Base-by-base conservation (phyloP, 2,888 invertebrate species). In the Tipula lateralis region DNA sequence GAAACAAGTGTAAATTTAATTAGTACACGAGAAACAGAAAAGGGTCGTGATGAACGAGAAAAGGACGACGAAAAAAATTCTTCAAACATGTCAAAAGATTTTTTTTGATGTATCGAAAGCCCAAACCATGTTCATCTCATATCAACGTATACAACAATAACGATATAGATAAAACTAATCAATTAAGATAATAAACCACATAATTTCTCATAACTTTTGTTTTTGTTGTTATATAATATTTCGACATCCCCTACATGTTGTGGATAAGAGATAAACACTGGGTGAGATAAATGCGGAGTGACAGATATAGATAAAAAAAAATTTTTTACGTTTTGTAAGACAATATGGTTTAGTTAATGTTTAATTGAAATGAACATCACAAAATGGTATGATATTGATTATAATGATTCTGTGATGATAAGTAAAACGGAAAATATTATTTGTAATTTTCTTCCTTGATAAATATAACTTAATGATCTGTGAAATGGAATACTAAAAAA, bases 301-400 rank as follows among this genome's bases (percentile, higher is more conserved):
- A 66, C 66, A 66, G 66, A 66, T n/a, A n/a, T 19, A 66, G 66
- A 66, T 24, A 66, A 19, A 19, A 66, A n/a, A 32, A 32, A 32
- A 32, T 3, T 32, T 5, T 32, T 39, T n/a, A n/a, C n/a, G n/a
- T 44, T 44, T 16, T 5, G 16, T 24, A 66, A 66, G 24, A 66
- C 66, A 66, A 66, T 66, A 66, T 66, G 66, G 19, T 66, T 66
- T 66, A 66, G 66, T 66, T 66, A 66, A 66, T 66, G 66, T 66
- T 66, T 66, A 66, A 66, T 66, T 66, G 66, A 66, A 66, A 66
- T 66, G 66, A 66, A 66, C 66, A 66, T 66, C 1, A 66, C 19
- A 66, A 66, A 66, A 66, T 66, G 66, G 7, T 24, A 24, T 66
- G 24, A 66, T 66, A 66, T 66, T 66, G 66, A 66, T 66, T 66